Percentiles rank a stretch among this genome's conserved stretches.
Evolutionary conservation across 2,797 vertebrate genomes (phyloP).

Genomic region (Sebastes melanostomus): DNA sequence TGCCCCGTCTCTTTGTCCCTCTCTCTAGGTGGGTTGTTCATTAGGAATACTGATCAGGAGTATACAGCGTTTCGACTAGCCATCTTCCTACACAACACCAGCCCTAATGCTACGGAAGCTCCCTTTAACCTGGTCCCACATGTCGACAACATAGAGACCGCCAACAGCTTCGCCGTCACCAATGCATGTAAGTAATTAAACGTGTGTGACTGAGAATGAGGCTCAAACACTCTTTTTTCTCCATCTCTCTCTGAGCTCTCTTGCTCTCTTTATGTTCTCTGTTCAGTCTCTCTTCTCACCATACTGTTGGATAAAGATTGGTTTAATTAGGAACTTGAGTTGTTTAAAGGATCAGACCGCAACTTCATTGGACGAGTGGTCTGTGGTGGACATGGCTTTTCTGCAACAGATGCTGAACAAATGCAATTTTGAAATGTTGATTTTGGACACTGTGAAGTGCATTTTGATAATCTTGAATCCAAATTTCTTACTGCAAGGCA

Average conservation of each 20-base stretch:
- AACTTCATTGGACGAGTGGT: background rate
- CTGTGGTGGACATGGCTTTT: background rate
- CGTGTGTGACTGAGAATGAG: background rate
- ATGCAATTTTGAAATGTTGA: constrained; percentile 10
- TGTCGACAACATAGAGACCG: constrained; percentile 99
- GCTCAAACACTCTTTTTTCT: background rate
- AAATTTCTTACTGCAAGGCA: background rate
- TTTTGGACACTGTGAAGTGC: background rate
- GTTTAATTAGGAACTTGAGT: constrained; percentile 10
- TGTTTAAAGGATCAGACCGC: constrained; percentile 10
- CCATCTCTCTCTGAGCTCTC: background rate
- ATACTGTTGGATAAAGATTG: background rate
- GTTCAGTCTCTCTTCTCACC: background rate
- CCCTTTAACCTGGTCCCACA: constrained; percentile 99
- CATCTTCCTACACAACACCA: constrained; percentile 99
- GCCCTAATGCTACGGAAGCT: constrained; percentile 97
- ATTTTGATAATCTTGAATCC: background rate
- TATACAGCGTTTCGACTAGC: constrained; percentile 98
- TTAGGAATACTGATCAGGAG: constrained; percentile 99
- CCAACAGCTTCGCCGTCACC: constrained; percentile 99
- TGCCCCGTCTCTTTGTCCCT: constrained; percentile 33
- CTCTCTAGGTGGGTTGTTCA: constrained; percentile 91
- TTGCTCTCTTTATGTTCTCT: background rate
- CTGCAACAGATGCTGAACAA: constrained; percentile 3
- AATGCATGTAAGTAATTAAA: constrained; percentile 94